Evolutionary conservation across 2,888 invertebrate species (phyloP), one percentile per base, ranked within the genome.

Genomic region (Chouioia cunea): DNA sequence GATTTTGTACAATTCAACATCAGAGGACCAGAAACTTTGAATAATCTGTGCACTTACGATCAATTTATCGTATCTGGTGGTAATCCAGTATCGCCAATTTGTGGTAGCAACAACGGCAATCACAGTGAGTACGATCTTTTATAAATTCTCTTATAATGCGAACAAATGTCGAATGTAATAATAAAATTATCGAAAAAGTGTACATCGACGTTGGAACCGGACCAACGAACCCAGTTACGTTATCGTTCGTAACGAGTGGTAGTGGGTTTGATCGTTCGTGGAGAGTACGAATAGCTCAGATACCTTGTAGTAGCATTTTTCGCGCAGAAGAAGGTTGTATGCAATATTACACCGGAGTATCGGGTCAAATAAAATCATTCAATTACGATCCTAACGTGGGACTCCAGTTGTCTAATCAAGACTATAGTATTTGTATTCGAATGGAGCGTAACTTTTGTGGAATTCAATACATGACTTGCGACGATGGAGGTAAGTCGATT

Each of bases 401-500:
- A 0, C 86, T 92, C 2, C 94, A 95, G 80, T 88, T 96, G 18
- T 94, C 95, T 67, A 95, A 95, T 84, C 95, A 96, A 83, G 95
- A 96, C 84, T 96, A 96, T 83, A 93, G 94, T 75, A 91, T 95
- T 74, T 96, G 96, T 82, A 89, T 96, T 50, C 87, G 96, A 43
- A 92, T 92, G 81, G 96, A 96, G 83, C 89, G 92, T 73, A 96
- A 95, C 82, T 95, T 95, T 82, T 96, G 96, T 77, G 93, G 94
- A 0, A 92, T 95, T 56, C 94, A 94, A 79, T 95, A 95, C 81
- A 91, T 91, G 16, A 90, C 91, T 4, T 95, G 95, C 77, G 85
- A 89, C 1, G 92, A 94, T 80, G 86, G 90, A 74, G 90, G 92
- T 91, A 79, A 79, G 57, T 0, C 3, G 27, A 47, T 57, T 15